These are phyloP conservation scores for Caracal caracal DNA, from an alignment of 2,113 vertebrate species.

Conservation along the genomic window DNA sequence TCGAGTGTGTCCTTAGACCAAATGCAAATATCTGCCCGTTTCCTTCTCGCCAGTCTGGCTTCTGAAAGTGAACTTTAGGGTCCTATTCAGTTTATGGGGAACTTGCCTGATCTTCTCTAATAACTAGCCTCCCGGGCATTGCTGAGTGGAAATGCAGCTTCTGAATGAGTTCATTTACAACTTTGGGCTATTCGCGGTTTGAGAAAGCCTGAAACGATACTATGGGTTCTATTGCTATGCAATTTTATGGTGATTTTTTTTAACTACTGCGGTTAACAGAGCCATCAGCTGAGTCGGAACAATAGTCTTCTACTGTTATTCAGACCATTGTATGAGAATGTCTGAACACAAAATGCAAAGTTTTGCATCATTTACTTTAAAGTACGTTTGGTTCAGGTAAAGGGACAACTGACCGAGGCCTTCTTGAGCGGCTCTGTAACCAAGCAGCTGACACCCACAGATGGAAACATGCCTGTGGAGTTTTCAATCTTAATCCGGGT, in stretches of 20 bases:
- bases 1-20: background rate
- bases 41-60: conserved; percentile 37
- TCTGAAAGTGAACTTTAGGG: conserved; percentile 29
- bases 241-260: conserved; percentile 20
- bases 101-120: conserved; percentile 33
- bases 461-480: conserved; percentile 63
- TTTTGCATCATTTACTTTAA: conserved; percentile 48
- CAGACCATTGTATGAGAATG: conserved; percentile 34
- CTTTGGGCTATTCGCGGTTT: conserved; percentile 30
- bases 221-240: conserved; percentile 15
- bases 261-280: conserved; percentile 1
- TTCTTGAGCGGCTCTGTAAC: conserved; percentile 37
- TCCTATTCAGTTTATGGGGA: background rate
- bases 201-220: conserved; percentile 32
- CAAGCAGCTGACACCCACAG: conserved; percentile 57
- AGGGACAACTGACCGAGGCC: conserved; percentile 24
- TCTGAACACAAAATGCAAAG: background rate
- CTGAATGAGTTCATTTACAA: conserved; percentile 37
- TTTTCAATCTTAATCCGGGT: conserved; percentile 74
- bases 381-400: conserved; percentile 55
- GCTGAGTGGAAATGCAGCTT: conserved; percentile 50
- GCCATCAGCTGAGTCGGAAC: conserved; percentile 19
- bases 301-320: conserved; percentile 57
- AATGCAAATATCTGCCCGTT: conserved; percentile 31
- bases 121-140: background rate